Conservation (phyloP, 1,140 invertebrate species). For the Drosophila nebulosa region DNA sequence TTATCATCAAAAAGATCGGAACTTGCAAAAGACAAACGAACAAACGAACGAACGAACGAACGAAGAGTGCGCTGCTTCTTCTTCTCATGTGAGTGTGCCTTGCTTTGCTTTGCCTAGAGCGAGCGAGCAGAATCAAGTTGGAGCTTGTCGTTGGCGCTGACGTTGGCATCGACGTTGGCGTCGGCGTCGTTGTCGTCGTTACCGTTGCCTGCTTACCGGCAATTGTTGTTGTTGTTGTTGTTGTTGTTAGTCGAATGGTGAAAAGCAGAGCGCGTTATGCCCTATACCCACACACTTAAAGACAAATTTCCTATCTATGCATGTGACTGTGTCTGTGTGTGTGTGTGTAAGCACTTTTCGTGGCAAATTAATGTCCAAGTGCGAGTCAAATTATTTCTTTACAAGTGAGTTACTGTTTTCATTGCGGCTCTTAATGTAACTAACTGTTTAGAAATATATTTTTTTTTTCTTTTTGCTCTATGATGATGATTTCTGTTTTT, state of each 20-base stretch:
- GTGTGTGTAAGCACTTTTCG: conserved; percentile 31
- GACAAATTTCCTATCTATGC: neutral
- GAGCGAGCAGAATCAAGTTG: neutral
- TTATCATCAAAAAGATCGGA: conserved; percentile 76
- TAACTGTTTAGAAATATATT: conserved; percentile 78
- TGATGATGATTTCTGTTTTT: conserved; percentile 33
- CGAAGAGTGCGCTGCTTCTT: conserved; percentile 45
- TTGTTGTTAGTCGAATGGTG: neutral
- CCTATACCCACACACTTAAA: conserved; percentile 28
- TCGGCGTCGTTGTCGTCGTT: conserved; percentile 5
- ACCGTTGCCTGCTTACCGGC: conserved; percentile 32
- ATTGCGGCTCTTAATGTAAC: conserved; percentile 78
- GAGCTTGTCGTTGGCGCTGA: neutral
- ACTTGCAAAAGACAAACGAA: conserved; percentile 70
- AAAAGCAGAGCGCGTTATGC: conserved; percentile 54
- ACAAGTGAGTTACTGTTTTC: conserved; percentile 78
- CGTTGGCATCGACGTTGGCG: conserved; percentile 6
- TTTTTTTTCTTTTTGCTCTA: too few relatives aligned
- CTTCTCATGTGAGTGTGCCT: conserved; percentile 63
- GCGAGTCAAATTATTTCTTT: conserved; percentile 78
- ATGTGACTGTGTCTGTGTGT: neutral
- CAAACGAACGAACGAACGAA: too few relatives aligned
- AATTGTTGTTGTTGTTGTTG: conserved; percentile 3
- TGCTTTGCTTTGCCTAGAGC: conserved; percentile 9
- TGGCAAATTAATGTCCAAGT: conserved; percentile 77